phyloP scores from a whole-genome alignment of 2,113 vertebrate species.

The Menidia beryllina region DNA sequence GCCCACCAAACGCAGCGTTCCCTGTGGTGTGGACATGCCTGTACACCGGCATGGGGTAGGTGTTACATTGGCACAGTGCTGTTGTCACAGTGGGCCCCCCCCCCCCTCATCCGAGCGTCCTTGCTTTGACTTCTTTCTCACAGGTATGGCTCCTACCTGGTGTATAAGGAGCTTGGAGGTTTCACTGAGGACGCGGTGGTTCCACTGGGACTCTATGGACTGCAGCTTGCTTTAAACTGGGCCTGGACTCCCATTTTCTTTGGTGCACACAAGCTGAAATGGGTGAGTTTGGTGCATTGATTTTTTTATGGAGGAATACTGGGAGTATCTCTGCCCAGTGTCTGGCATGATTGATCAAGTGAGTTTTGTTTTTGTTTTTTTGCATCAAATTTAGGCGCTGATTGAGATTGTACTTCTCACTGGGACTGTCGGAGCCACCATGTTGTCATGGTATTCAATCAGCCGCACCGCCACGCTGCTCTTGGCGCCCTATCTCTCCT shows the following conservation, averaged over 20 bases:
- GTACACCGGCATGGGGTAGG: conserved; percentile 90
- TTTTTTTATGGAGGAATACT: neutral
- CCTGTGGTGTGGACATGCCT: conserved; percentile 86
- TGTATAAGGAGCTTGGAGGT: conserved; percentile 91
- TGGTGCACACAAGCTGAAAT: conserved; percentile 81
- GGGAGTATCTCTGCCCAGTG: neutral
- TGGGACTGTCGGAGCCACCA: conserved; percentile 80
- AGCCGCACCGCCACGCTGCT: conserved; percentile 85
- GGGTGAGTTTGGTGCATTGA: conserved; percentile 73
- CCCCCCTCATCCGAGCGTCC: neutral
- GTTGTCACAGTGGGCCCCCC: too few species aligned
- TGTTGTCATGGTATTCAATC: conserved; percentile 87
- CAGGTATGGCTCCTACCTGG: conserved; percentile 91
- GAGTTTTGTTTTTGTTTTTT: too few species aligned
- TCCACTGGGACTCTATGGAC: conserved; percentile 88
- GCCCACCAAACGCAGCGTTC: conserved; percentile 83
- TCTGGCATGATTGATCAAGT: neutral
- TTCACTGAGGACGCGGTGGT: conserved; percentile 82
- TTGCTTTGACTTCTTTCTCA: neutral
- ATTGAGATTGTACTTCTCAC: conserved; percentile 84
- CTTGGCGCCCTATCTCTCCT: conserved; percentile 88
- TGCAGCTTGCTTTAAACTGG: conserved; percentile 91
- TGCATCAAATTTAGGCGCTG: conserved; percentile 76
- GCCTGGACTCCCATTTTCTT: conserved; percentile 89
- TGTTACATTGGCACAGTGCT: neutral